Conservation (phyloP, 2,113 vertebrate species). For the Pelmatolapia mariae region DNA sequence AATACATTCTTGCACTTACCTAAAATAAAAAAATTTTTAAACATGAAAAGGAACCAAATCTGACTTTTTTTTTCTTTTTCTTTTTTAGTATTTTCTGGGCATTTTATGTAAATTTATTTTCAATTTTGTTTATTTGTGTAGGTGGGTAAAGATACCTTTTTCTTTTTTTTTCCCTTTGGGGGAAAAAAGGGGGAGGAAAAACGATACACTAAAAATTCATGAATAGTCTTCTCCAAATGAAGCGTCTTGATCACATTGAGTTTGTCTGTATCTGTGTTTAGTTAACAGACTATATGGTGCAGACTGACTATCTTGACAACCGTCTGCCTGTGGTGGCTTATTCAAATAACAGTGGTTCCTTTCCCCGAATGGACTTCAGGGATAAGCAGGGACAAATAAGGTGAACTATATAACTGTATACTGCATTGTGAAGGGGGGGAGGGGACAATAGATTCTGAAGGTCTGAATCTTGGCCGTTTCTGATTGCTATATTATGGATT, state of each 20-base stretch:
- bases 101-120: no score
- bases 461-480: neutral
- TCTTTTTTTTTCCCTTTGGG: no score
- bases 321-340: slow-evolving; percentile 79
- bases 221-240: neutral
- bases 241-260: neutral
- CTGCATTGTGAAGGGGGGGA: neutral
- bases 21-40: neutral
- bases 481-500: neutral
- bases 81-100: no score
- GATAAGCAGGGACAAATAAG: neutral
- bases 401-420: neutral
- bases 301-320: slow-evolving; percentile 89
- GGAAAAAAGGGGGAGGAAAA: no score
- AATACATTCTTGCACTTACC: neutral
- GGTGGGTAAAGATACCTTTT: no score
- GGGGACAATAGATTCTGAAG: neutral
- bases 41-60: no score
- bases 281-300: slow-evolving; percentile 97
- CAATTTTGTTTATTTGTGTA: no score
- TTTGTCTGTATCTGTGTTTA: slow-evolving; percentile 23
- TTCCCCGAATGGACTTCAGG: neutral
- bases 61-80: no score
- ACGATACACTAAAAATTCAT: no score
- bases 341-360: neutral